These are phyloP conservation scores for Telmatochromis brichardi DNA, from an alignment of 2,113 vertebrate genomes.

Conservation along the genomic window DNA sequence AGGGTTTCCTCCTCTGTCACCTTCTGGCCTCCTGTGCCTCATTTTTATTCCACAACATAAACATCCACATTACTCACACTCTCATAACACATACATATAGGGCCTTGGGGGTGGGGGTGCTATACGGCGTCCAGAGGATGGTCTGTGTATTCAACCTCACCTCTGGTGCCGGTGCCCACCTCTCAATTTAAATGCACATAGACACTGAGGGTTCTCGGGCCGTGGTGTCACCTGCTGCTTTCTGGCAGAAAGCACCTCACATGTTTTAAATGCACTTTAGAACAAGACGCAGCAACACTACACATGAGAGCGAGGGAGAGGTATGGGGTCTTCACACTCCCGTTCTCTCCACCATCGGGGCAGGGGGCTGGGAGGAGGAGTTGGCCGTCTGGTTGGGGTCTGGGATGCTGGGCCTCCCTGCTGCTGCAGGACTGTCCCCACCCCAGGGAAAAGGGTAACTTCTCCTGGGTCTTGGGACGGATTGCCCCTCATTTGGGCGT, in stretches of 20 bases:
- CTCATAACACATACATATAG: not conserved
- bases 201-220: not conserved
- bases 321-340: not conserved
- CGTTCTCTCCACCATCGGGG: rapidly evolving
- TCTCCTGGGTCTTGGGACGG: not conserved
- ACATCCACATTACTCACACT: not conserved
- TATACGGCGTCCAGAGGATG: not conserved
- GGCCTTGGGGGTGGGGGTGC: not conserved
- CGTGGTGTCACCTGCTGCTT: not conserved
- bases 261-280: not conserved
- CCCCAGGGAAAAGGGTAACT: rapidly evolving
- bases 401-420: not conserved
- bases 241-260: not conserved
- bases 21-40: not conserved
- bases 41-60: not conserved
- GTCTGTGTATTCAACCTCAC: not conserved
- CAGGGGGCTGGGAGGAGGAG: not conserved
- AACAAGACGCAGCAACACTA: not conserved
- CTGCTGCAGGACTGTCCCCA: not conserved
- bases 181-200: not conserved
- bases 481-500: not conserved
- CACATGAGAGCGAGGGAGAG: not conserved
- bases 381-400: rapidly evolving
- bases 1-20: not conserved
- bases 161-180: not conserved